These are phyloP conservation scores for Leptothorax acervorum DNA, from an alignment of 2,888 invertebrate species.

Conservation along the genomic window DNA sequence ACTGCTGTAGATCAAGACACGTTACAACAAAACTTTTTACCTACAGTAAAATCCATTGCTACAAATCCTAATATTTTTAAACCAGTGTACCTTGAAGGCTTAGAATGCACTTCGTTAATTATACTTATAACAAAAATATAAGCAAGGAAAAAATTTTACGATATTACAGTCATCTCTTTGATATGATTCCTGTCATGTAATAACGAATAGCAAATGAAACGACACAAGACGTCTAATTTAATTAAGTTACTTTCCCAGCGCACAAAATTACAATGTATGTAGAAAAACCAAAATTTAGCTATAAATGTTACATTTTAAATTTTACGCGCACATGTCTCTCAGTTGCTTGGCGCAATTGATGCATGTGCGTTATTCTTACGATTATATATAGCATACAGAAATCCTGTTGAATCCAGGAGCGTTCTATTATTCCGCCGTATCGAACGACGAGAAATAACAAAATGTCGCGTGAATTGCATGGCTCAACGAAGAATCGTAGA, in stretches of 20 bases:
- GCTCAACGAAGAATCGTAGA: conserved; percentile 51
- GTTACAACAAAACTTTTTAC: not conserved
- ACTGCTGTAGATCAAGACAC: not conserved
- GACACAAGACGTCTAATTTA: not conserved
- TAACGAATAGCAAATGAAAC: not conserved
- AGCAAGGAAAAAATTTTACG: not conserved
- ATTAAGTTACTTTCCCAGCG: not conserved
- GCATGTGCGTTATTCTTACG: not conserved
- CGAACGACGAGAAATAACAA: conserved; percentile 35
- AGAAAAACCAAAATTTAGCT: not conserved
- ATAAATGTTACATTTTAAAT: conserved; percentile 20
- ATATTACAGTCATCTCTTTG: not conserved
- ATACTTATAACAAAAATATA: not conserved
- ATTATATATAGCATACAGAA: not conserved
- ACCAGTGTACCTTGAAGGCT: not conserved
- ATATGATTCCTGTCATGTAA: not conserved
- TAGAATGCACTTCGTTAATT: not conserved
- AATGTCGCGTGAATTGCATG: conserved; percentile 51
- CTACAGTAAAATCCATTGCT: not conserved
- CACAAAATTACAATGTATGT: not conserved
- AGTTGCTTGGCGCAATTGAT: not conserved
- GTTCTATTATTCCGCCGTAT: conserved; percentile 25
- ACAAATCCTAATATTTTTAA: not conserved
- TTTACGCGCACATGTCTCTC: conserved; percentile 9
- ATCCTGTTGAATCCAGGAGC: conserved; percentile 19